These are phyloP conservation scores for Rhinogobio ventralis DNA, from an alignment of 2,797 vertebrate genomes.

Conservation along the genomic window DNA sequence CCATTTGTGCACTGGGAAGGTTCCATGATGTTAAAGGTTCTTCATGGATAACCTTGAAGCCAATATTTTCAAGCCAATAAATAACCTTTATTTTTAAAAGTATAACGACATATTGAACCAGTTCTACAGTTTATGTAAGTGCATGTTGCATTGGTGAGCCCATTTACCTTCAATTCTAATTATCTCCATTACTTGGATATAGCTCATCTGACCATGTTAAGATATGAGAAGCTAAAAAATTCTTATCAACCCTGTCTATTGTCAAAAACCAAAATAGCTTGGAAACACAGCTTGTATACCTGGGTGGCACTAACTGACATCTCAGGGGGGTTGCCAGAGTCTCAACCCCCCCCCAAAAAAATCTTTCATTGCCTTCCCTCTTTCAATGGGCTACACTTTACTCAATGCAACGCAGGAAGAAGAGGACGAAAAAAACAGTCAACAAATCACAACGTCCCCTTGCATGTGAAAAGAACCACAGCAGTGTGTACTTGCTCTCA, in stretches of 20 bases:
- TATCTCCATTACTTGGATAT: background rate
- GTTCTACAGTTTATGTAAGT: background rate
- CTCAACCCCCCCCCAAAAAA: conserved; percentile 21
- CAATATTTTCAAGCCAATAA: background rate
- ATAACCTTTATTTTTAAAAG: background rate
- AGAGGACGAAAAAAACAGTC: conserved; percentile 54
- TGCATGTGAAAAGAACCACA: conserved; percentile 48
- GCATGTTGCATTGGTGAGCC: background rate
- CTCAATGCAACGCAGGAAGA: conserved; percentile 60
- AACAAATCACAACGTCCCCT: conserved; percentile 56
- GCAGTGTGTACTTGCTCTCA: conserved; percentile 44
- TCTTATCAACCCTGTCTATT: background rate
- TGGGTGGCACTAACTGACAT: conserved; percentile 55
- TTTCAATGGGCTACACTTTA: conserved; percentile 41
- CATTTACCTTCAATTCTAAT: background rate
- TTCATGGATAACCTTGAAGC: background rate
- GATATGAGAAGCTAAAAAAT: no score
- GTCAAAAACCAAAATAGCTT: conserved; percentile 9
- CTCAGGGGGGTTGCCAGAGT: conserved; percentile 23
- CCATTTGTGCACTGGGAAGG: background rate
- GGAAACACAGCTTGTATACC: conserved; percentile 50
- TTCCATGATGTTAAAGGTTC: background rate
- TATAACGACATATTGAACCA: background rate
- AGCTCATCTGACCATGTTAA: no score
- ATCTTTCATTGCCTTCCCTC: conserved; percentile 44